These are phyloP conservation scores for Buceros bicornis DNA, from an alignment of 2,797 vertebrate species.

Conservation along the genomic window DNA sequence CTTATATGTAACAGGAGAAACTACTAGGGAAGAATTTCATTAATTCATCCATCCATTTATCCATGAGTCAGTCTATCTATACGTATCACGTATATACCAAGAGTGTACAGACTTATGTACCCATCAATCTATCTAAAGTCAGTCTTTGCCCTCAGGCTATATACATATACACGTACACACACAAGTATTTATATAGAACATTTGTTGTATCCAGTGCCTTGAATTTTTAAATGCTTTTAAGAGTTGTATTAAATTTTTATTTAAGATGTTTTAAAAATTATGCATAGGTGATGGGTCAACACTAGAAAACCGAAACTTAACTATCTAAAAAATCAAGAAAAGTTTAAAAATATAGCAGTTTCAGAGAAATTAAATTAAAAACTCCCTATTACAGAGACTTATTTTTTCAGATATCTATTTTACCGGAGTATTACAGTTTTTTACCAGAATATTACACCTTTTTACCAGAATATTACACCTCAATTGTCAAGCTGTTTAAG, in stretches of 20 bases:
- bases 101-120: not conserved
- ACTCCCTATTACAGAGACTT: not conserved
- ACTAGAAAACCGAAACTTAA: not conserved
- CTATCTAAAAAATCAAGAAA: not conserved
- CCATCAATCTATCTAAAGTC: not conserved
- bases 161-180: rapidly evolving
- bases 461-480: not conserved
- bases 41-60: not conserved
- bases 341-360: not conserved
- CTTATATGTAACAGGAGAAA: not conserved
- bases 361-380: not conserved
- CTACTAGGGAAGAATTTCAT: not conserved
- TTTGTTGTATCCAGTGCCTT: not conserved
- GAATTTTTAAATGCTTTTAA: not conserved
- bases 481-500: not conserved
- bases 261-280: not conserved
- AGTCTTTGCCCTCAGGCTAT: not conserved
- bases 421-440: not conserved
- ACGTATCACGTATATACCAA: not conserved
- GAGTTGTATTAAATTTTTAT: not conserved
- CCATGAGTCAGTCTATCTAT: not conserved
- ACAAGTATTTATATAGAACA: not conserved
- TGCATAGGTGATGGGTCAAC: not conserved
- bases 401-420: not conserved
- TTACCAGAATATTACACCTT: not conserved